Base-by-base conservation (phyloP, 2,113 vertebrate genomes). In the Halcyon malimbica region DNA sequence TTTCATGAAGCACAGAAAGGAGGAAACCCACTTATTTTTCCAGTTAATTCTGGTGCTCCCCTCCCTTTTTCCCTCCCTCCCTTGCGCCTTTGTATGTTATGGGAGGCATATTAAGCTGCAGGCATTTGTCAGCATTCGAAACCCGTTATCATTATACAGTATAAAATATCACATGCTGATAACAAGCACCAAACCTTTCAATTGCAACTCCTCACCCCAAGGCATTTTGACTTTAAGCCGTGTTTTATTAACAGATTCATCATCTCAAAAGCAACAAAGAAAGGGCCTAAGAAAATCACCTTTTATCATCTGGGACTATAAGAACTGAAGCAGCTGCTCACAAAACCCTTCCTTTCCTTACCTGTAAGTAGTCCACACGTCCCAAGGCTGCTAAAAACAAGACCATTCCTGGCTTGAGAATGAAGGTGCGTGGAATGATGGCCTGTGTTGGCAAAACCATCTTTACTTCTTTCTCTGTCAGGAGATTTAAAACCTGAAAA, bases 321-420 rank as follows among this genome's bases (percentile, higher is more conserved):
- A 50, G 31, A 78, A 23, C 70, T 24, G 9, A 85, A 89, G 37
- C 35, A 68, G 37, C 13, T 59, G 41, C 51, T 83, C 44, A 75
- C 35, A 86, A 85, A 94, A 74, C 16, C 46, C 10, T 82, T 73
- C 74, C 11, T 63, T 83, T 50, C 4, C 91, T 97, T 97, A 99
- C 99, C 98, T 99, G 81, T 57, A 99, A 92, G 94, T 98, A 99
- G 97, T 99, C 99, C 42, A 99, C 96, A 54, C 99, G 97, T 57
- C 98, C 99, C 92, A 99, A 77, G 15, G 97, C 99, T 88, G 98
- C 99, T 89, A 99, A 96, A 90, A 99, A 99, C 48, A 99, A 95
- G 85, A 97, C 97, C 95, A 94, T 98, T 39, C 98, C 97, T n/a
- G 99, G 98, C 79, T 98, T 98, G 83, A 99, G 96, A 51, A 99